A percentile compares a stretch with the other conserved stretches of the same genome.
phyloP scores from a whole-genome alignment of 2,888 invertebrate species.

The Synanthedon vespiformis region DNA sequence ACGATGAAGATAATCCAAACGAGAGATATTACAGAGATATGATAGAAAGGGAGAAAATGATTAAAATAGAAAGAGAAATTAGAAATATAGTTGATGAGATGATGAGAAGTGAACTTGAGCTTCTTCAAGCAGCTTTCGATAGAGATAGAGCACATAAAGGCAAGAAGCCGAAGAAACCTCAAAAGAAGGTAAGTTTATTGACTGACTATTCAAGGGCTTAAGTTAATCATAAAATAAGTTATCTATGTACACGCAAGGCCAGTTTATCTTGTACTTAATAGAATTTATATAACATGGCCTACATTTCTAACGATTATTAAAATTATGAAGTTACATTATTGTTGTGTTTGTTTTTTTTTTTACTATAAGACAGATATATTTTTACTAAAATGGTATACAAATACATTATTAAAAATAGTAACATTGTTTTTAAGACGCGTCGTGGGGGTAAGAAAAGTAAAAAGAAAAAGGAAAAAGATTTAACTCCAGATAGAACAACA shows the following conservation, averaged over 20 bases:
- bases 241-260: too few relatives aligned
- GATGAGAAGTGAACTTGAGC: slow-evolving; percentile 76
- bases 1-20: slow-evolving; percentile 78
- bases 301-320: too few relatives aligned
- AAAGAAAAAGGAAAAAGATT: slow-evolving; percentile 94
- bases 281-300: too few relatives aligned
- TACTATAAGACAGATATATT: not conserved
- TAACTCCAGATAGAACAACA: slow-evolving; percentile 90
- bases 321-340: too few relatives aligned
- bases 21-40: slow-evolving; percentile 86
- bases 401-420: not conserved
- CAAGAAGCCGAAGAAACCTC: slow-evolving; percentile 81
- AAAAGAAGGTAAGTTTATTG: slow-evolving; percentile 68
- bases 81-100: slow-evolving; percentile 84
- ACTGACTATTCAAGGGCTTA: too few relatives aligned
- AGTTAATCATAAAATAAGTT: too few relatives aligned
- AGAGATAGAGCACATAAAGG: slow-evolving; percentile 79
- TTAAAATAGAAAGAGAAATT: slow-evolving; percentile 85
- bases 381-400: not conserved
- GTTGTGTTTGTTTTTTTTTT: not conserved
- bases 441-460: slow-evolving; percentile 89
- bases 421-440: slow-evolving; percentile 63
- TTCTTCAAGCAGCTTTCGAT: slow-evolving; percentile 80
- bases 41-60: slow-evolving; percentile 85
- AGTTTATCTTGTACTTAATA: too few relatives aligned